Conservation (phyloP, 2,113 vertebrate genomes). For the Python bivittatus region DNA sequence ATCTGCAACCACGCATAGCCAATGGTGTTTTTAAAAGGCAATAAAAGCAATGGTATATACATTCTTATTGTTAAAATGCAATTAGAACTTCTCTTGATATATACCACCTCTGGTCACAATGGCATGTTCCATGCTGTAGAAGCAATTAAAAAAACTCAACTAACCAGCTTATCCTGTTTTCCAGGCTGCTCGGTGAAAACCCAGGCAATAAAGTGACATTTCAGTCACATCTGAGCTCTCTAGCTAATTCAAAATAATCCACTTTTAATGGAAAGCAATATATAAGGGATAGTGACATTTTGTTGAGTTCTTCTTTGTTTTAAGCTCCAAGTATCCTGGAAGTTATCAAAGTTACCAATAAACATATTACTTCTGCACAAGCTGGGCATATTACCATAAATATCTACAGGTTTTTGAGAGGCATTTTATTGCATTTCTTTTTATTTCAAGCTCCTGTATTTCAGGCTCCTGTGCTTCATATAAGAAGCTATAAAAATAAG, state of each 20-base stretch:
- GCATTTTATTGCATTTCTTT: neutral
- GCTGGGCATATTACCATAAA: neutral
- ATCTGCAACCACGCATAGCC: neutral
- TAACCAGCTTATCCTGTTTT: neutral
- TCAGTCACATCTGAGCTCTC: neutral
- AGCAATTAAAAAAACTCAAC: neutral
- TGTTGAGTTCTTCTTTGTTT: neutral
- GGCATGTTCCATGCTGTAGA: neutral
- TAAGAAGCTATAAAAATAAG: neutral
- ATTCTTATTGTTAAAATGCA: conserved; percentile 1
- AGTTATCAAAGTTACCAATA: neutral
- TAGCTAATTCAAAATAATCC: neutral
- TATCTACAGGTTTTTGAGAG: neutral
- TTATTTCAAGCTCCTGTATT: neutral
- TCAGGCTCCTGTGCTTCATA: neutral
- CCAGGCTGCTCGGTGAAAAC: neutral
- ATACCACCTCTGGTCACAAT: neutral
- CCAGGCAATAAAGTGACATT: neutral
- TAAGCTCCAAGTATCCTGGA: neutral
- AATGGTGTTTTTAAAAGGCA: neutral
- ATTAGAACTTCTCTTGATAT: neutral
- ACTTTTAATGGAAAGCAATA: neutral
- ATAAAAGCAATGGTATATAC: neutral
- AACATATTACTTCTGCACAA: neutral
- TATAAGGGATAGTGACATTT: neutral